These are phyloP conservation scores for Salminus brasiliensis DNA, from an alignment of 2,113 vertebrate species.

Conservation along the genomic window DNA sequence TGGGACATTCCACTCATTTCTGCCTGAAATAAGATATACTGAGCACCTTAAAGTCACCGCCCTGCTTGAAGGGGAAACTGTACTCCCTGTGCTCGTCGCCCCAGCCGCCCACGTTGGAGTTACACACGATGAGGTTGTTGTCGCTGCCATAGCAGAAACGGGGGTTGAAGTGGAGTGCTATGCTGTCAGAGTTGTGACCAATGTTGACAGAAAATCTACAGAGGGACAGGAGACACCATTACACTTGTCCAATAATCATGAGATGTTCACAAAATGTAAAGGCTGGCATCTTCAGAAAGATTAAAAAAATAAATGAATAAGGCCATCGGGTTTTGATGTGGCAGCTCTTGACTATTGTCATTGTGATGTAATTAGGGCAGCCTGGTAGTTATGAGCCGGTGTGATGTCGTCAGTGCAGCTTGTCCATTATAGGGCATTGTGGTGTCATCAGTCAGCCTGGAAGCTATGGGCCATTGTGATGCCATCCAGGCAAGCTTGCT, in stretches of 20 bases:
- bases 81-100: constrained; percentile 45
- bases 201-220: constrained; percentile 74
- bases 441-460: neutral
- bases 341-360: too few relatives aligned
- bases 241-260: too few relatives aligned
- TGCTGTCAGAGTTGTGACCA: constrained; percentile 64
- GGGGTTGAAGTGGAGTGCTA: constrained; percentile 77
- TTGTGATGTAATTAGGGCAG: too few relatives aligned
- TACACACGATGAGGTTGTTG: constrained; percentile 62
- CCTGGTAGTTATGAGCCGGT: too few relatives aligned
- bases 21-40: neutral
- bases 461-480: too few relatives aligned
- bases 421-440: neutral
- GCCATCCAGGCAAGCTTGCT: too few relatives aligned
- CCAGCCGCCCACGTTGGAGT: constrained; percentile 69
- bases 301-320: too few relatives aligned
- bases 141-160: constrained; percentile 59
- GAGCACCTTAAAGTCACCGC: constrained; percentile 73
- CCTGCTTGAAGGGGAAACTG: constrained; percentile 67
- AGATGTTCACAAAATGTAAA: too few relatives aligned
- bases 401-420: too few relatives aligned
- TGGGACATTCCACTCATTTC: too few relatives aligned
- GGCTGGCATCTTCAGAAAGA: too few relatives aligned
- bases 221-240: neutral
- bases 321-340: too few relatives aligned